Evolutionary conservation across 2,888 invertebrate species (phyloP).

Genomic region (Tenthredo mesomela): DNA sequence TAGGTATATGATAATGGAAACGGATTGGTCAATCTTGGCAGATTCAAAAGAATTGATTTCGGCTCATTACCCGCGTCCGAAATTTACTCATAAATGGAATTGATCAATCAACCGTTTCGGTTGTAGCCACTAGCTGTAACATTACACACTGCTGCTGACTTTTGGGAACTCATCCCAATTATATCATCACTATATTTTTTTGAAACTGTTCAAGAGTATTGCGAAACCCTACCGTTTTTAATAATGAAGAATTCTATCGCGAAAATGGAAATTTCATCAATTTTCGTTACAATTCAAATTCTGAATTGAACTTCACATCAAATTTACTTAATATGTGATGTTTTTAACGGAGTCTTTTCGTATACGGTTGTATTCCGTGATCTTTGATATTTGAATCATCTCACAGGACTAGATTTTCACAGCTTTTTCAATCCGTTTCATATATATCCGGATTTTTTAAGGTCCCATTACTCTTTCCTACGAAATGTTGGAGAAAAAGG

Average conservation of each 20-base stretch:
- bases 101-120: not conserved
- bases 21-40: not conserved
- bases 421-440: too few species aligned
- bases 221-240: not conserved
- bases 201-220: not conserved
- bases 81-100: not conserved
- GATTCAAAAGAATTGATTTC: not conserved
- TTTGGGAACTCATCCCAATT: not conserved
- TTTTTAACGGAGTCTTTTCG: too few species aligned
- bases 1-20: not conserved
- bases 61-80: not conserved
- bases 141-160: too few species aligned
- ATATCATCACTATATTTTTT: too few species aligned
- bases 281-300: too few species aligned
- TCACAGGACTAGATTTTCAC: too few species aligned
- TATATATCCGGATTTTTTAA: not conserved
- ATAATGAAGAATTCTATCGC: not conserved
- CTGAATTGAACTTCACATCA: too few species aligned
- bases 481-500: constrained; percentile 55
- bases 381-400: too few species aligned
- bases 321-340: too few species aligned
- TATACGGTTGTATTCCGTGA: too few species aligned
- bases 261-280: too few species aligned
- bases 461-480: not conserved
- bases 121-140: not conserved